These are phyloP conservation scores for Chaenocephalus aceratus DNA, from an alignment of 2,113 vertebrate species.

Conservation along the genomic window DNA sequence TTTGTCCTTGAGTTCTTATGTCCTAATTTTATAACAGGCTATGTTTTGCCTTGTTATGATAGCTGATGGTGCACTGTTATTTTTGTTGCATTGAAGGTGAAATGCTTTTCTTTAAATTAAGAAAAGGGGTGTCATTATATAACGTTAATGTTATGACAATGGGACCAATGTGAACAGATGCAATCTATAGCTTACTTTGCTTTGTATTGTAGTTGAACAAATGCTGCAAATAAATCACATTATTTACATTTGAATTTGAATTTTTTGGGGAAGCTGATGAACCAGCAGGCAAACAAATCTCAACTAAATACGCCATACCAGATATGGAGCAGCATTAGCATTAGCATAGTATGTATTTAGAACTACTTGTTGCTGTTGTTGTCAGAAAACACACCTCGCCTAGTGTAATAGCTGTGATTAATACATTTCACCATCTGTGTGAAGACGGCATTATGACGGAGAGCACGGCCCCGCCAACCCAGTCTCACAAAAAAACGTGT, in stretches of 20 bases:
- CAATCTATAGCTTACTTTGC: not conserved
- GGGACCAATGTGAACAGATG: not conserved
- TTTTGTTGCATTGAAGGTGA: conserved; percentile 26
- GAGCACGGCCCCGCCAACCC: too few relatives aligned
- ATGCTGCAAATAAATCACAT: not conserved
- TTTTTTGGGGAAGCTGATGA: not conserved
- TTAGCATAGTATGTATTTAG: too few relatives aligned
- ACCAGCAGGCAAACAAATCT: not conserved
- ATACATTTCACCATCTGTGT: too few relatives aligned
- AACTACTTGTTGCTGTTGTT: too few relatives aligned
- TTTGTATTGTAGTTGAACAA: too few relatives aligned
- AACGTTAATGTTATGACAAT: too few relatives aligned
- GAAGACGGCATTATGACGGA: too few relatives aligned
- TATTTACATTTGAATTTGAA: not conserved
- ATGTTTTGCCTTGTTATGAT: not conserved
- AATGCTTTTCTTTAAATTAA: conserved; percentile 20
- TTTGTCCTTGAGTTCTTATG: conserved; percentile 33
- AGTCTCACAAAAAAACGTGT: too few relatives aligned
- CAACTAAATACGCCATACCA: not conserved
- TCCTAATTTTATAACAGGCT: conserved; percentile 10
- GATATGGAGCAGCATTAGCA: not conserved
- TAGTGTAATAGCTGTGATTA: too few relatives aligned
- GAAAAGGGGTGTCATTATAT: too few relatives aligned
- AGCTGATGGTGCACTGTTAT: not conserved
- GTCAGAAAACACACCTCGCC: too few relatives aligned